These are phyloP conservation scores for Blastomussa wellsi DNA, from an alignment of 92 coral and sea anemone species.

Conservation along the genomic window DNA sequence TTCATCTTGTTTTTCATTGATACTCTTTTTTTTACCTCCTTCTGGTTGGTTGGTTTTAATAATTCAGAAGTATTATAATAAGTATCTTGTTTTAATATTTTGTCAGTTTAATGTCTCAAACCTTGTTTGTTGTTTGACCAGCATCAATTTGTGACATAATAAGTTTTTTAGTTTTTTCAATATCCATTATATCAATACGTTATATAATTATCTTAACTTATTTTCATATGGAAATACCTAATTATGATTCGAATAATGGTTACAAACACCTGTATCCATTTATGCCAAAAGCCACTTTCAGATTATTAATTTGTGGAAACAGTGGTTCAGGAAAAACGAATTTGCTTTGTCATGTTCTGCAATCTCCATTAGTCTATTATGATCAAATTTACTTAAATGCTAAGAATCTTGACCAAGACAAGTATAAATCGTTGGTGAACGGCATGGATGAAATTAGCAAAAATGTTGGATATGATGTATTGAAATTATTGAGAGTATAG, in stretches of 20 bases:
- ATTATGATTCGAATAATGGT: background rate
- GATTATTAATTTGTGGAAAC: background rate
- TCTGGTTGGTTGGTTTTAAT: background rate
- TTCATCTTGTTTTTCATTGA: background rate
- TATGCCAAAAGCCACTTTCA: background rate
- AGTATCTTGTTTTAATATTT: no score
- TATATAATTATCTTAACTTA: background rate
- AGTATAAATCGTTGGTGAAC: no score
- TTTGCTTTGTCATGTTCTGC: background rate
- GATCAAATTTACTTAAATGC: constrained; percentile 10
- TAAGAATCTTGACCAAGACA: no score
- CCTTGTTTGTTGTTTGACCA: no score
- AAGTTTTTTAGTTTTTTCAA: constrained; percentile 4
- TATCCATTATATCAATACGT: background rate
- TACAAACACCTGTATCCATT: background rate
- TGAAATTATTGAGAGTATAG: no score
- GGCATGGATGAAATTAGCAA: background rate
- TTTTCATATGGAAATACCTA: background rate
- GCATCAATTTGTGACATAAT: constrained; percentile 20
- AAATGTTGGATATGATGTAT: constrained; percentile 3
- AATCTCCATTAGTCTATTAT: background rate
- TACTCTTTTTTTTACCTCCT: no score
- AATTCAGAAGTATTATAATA: background rate
- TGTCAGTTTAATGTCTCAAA: no score
- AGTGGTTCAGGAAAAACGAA: background rate